A percentile compares a stretch with the other conserved stretches of the same genome.
phyloP scores from a whole-genome alignment of 1,140 invertebrate species.

The Bactericera cockerelli region DNA sequence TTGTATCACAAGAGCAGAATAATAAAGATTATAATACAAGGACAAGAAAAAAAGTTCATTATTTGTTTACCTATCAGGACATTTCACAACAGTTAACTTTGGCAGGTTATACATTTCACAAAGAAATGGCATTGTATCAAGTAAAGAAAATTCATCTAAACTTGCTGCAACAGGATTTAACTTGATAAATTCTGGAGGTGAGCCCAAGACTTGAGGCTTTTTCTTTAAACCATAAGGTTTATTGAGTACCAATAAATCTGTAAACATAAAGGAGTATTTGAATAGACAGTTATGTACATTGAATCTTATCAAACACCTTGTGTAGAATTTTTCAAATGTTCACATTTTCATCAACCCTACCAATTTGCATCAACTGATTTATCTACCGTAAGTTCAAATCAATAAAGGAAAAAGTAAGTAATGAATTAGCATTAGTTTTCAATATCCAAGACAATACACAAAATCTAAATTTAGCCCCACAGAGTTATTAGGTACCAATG shows the following conservation, averaged over 20 bases:
- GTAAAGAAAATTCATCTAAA: not conserved
- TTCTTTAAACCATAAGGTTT: not conserved
- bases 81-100: not conserved
- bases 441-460: too few species aligned
- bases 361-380: not conserved
- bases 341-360: not conserved
- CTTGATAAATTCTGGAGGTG: not conserved
- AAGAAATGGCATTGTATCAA: not conserved
- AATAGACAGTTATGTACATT: not conserved
- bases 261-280: not conserved
- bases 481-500: too few species aligned
- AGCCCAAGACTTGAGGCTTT: not conserved
- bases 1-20: too few species aligned
- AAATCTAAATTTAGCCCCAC: too few species aligned
- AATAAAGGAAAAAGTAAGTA: too few species aligned
- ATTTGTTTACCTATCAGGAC: not conserved
- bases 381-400: too few species aligned
- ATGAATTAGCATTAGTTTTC: too few species aligned
- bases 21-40: too few species aligned
- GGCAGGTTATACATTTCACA: not conserved
- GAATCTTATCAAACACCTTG: not conserved
- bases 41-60: too few species aligned
- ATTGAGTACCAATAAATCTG: not conserved
- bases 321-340: not conserved
- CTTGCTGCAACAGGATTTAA: not conserved